These are phyloP conservation scores for Cryptocheilus praepositus DNA, from an alignment of 2,888 invertebrate species.

Conservation along the genomic window DNA sequence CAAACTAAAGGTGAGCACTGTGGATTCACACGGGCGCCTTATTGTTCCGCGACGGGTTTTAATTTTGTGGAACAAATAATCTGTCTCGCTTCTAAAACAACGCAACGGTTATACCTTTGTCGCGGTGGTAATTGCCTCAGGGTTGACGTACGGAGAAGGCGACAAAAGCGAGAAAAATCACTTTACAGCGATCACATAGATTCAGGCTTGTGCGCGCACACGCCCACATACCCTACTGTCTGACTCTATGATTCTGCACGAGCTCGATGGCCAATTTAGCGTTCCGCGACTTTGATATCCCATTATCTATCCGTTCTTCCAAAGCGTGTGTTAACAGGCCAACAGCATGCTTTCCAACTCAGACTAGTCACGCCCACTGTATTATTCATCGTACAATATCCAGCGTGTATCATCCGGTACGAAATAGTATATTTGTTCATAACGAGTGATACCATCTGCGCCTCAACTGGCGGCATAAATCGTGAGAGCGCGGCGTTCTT, in stretches of 20 bases:
- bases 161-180: too few relatives aligned
- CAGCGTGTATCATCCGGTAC: slow-evolving; percentile 20
- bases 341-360: not conserved
- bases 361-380: slow-evolving; percentile 12
- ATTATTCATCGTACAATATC: slow-evolving; percentile 37
- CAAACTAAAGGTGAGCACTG: too few relatives aligned
- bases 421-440: slow-evolving; percentile 33
- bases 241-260: not conserved
- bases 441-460: slow-evolving; percentile 44
- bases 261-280: slow-evolving; percentile 6
- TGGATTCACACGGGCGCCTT: not conserved
- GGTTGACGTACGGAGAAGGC: too few relatives aligned
- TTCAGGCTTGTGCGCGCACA: too few relatives aligned
- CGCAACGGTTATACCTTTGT: too few relatives aligned
- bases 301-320: slow-evolving; percentile 24
- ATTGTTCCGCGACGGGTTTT: not conserved
- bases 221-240: not conserved
- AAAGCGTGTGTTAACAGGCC: slow-evolving; percentile 6
- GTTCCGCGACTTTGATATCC: slow-evolving; percentile 39
- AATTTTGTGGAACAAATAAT: not conserved
- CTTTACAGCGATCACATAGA: not conserved
- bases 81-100: too few relatives aligned
- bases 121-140: too few relatives aligned
- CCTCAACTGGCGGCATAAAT: slow-evolving; percentile 31
- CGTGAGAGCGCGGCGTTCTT: slow-evolving; percentile 2